A percentile compares a stretch with the other conserved stretches of the same genome.
phyloP scores from a whole-genome alignment of 2,797 vertebrate genomes.

The Novumbra hubbsi region DNA sequence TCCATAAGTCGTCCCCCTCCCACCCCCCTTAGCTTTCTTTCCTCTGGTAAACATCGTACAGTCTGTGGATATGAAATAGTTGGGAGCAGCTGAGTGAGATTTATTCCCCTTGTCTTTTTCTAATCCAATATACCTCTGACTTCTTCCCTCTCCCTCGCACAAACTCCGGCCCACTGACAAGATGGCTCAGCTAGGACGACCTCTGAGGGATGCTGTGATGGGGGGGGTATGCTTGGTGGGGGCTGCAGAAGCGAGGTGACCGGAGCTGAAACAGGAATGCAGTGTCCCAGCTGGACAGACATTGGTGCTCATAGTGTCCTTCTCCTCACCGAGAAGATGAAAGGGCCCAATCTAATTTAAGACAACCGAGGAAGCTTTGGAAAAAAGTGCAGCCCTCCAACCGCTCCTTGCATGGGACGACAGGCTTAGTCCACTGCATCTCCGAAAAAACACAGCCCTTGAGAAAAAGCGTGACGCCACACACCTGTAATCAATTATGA shows the following conservation, averaged over 20 bases:
- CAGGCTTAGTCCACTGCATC: constrained; percentile 66
- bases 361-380: constrained; percentile 67
- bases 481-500: constrained; percentile 72
- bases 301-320: constrained; percentile 62
- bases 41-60: constrained; percentile 72
- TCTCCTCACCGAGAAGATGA: constrained; percentile 68
- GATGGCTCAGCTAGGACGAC: constrained; percentile 65
- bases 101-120: constrained; percentile 69
- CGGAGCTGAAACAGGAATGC: constrained; percentile 74
- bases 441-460: constrained; percentile 35
- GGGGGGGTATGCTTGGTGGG: too few species aligned
- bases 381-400: constrained; percentile 67
- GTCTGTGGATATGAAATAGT: constrained; percentile 64
- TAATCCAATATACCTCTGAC: constrained; percentile 70
- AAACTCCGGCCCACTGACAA: constrained; percentile 49
- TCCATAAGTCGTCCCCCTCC: constrained; percentile 58
- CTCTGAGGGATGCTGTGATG: constrained; percentile 61
- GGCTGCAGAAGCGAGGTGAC: constrained; percentile 59
- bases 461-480: not conserved
- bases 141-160: constrained; percentile 57
- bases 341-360: constrained; percentile 67
- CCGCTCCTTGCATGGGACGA: constrained; percentile 64
- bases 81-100: constrained; percentile 67
- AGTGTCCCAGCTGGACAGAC: constrained; percentile 72
- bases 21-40: constrained; percentile 47